These are phyloP conservation scores for Drosophila acutilabella DNA, from an alignment of 2,888 invertebrate species.

Conservation along the genomic window DNA sequence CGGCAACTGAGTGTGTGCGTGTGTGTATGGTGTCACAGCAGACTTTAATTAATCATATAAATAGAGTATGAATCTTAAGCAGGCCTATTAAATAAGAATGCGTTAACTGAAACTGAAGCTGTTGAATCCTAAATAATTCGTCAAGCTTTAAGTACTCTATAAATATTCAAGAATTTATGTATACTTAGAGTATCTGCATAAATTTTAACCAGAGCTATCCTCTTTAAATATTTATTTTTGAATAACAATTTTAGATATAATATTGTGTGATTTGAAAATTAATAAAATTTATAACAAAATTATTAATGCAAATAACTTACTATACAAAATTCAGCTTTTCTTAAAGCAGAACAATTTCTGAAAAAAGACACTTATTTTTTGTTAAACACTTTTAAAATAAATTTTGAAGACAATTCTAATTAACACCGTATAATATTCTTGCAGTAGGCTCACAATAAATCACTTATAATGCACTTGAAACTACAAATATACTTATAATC, in stretches of 20 bases:
- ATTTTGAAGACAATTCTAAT: no score
- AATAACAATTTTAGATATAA: no score
- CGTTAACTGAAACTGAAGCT: slow-evolving; percentile 3
- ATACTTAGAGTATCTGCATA: slow-evolving; percentile 11
- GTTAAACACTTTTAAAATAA: neutral
- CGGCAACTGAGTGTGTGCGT: slow-evolving; percentile 1
- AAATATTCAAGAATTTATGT: slow-evolving; percentile 22
- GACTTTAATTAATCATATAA: slow-evolving; percentile 65
- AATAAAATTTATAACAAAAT: neutral
- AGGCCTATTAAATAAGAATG: slow-evolving; percentile 4
- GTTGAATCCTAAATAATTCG: neutral
- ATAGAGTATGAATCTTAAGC: slow-evolving; percentile 8
- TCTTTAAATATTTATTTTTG: no score
- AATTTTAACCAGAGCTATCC: neutral
- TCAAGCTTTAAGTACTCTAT: neutral
- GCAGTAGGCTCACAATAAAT: no score
- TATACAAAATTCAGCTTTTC: no score
- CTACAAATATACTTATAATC: no score
- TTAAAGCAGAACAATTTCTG: no score
- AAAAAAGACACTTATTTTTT: no score
- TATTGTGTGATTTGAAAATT: no score
- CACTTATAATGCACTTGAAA: no score
- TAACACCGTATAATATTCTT: no score
- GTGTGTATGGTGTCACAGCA: slow-evolving; percentile 40
- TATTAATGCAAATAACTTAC: neutral